Percentiles rank a stretch among this genome's conserved stretches.
Evolutionary conservation across 2,113 vertebrate genomes (phyloP).

Genomic region (Miniopterus natalensis): DNA sequence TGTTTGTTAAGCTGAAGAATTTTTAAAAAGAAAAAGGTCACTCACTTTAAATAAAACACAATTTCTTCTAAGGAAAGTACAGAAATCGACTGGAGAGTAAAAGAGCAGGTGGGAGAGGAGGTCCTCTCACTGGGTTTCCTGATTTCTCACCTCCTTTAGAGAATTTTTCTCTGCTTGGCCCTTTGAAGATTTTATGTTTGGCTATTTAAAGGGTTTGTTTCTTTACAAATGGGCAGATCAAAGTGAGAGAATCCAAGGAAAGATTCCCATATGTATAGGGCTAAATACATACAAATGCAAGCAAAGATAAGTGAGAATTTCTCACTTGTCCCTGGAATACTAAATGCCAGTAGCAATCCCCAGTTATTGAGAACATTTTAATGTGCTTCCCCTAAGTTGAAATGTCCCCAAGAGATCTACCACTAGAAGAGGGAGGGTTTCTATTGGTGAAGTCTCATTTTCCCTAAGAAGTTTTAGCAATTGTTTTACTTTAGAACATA

Average conservation of each 20-base stretch:
- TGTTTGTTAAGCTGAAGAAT: constrained; percentile 33
- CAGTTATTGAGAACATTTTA: background rate
- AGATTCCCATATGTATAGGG: background rate
- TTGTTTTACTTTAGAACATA: constrained; percentile 27
- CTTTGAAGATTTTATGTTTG: constrained; percentile 30
- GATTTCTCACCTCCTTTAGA: background rate
- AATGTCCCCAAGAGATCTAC: background rate
- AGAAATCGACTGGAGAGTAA: background rate
- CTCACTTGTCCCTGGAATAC: background rate
- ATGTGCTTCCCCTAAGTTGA: background rate
- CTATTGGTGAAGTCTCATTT: background rate
- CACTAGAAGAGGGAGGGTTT: background rate
- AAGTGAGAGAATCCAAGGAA: constrained; percentile 6
- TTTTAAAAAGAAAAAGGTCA: background rate
- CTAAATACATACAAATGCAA: background rate
- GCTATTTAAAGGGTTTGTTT: background rate
- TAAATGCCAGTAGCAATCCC: background rate
- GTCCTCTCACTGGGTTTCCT: background rate
- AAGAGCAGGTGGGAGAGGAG: background rate
- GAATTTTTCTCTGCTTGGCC: background rate
- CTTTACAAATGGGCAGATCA: constrained; percentile 57
- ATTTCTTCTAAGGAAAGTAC: background rate
- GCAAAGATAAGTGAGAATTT: background rate
- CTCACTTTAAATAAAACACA: background rate
- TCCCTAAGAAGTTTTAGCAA: background rate